These are phyloP conservation scores for Hyles lineata DNA, from an alignment of 2,888 invertebrate genomes.

Conservation along the genomic window DNA sequence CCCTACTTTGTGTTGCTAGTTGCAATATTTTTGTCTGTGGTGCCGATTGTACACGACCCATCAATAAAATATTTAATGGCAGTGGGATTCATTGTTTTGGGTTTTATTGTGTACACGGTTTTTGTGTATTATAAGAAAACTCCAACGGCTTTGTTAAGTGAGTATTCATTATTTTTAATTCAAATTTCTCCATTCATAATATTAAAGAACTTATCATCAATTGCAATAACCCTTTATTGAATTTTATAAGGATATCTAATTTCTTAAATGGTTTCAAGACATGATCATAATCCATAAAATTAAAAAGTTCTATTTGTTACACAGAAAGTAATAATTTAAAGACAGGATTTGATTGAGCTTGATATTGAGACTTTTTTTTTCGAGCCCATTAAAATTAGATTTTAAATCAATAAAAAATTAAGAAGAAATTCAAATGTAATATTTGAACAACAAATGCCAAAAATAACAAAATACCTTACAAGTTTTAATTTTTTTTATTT, in stretches of 20 bases:
- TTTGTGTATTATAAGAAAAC: slow-evolving; percentile 89
- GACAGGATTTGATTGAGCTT: too few relatives aligned
- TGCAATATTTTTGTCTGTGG: slow-evolving; percentile 89
- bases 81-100: slow-evolving; percentile 88
- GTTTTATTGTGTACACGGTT: slow-evolving; percentile 89
- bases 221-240: not conserved
- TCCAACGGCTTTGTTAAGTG: slow-evolving; percentile 86
- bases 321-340: too few relatives aligned
- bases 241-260: too few relatives aligned
- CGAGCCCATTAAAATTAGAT: too few relatives aligned
- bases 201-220: not conserved
- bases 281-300: too few relatives aligned
- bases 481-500: not conserved
- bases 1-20: slow-evolving; percentile 89
- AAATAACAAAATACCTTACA: not conserved
- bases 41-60: slow-evolving; percentile 91
- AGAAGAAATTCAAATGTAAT: too few relatives aligned
- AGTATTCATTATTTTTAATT: slow-evolving; percentile 56
- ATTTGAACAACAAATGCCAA: too few relatives aligned
- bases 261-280: too few relatives aligned
- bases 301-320: too few relatives aligned
- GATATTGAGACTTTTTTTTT: too few relatives aligned
- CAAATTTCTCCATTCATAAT: not conserved
- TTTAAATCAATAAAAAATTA: too few relatives aligned
- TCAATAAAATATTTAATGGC: slow-evolving; percentile 91